Evolutionary conservation across 2,113 vertebrate species (phyloP).

Genomic region (Ciconia stormi): DNA sequence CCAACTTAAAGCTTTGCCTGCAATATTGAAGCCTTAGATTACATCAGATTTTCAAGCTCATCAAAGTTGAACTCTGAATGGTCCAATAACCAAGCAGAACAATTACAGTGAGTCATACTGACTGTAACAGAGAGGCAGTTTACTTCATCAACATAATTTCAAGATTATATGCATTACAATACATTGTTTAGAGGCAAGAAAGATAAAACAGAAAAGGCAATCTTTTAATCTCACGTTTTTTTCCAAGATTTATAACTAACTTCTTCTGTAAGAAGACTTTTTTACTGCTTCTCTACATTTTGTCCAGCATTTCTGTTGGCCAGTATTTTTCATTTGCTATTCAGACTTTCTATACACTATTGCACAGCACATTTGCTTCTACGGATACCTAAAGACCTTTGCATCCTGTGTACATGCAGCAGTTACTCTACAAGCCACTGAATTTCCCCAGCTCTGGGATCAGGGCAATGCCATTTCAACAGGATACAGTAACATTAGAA

Average conservation of each 20-base stretch:
- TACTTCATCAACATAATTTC: neutral
- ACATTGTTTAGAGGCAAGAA: neutral
- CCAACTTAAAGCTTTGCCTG: neutral
- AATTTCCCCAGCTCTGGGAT: neutral
- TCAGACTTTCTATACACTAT: neutral
- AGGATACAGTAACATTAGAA: neutral
- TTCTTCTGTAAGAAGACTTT: neutral
- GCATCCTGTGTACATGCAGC: neutral
- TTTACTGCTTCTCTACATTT: neutral
- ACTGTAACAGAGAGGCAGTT: neutral
- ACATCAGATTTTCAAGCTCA: neutral
- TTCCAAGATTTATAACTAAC: neutral
- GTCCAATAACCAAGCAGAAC: neutral
- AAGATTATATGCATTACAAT: neutral
- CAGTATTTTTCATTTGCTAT: neutral
- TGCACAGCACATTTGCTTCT: neutral
- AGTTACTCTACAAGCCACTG: neutral
- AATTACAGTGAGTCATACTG: neutral
- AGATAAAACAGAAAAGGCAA: neutral
- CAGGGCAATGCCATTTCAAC: neutral
- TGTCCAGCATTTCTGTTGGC: neutral
- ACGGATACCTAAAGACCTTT: neutral
- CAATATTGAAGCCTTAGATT: neutral
- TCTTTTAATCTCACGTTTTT: neutral
- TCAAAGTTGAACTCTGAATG: neutral